phyloP scores from a whole-genome alignment of 2,888 invertebrate genomes.

The Lysandra bellargus region DNA sequence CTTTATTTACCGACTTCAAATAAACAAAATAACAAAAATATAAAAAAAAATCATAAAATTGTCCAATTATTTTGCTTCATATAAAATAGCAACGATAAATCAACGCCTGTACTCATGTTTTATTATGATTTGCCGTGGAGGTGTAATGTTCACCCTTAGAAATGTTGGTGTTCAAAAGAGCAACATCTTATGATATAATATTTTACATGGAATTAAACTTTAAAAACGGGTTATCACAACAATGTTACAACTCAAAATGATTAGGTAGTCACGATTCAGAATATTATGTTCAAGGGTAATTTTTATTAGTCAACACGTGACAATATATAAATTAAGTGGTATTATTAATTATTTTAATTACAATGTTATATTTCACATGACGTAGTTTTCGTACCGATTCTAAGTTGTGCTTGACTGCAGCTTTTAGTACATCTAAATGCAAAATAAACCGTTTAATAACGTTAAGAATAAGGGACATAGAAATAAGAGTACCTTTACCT shows the following conservation, averaged over 20 bases:
- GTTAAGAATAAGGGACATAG: too few species aligned
- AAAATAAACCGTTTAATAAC: neutral
- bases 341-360: neutral
- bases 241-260: neutral
- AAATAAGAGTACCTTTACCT: too few species aligned
- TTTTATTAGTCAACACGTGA: neutral
- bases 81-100: neutral
- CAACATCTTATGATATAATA: neutral
- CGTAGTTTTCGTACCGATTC: neutral
- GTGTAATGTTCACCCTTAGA: neutral
- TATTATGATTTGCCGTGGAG: slow-evolving; percentile 3
- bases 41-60: neutral
- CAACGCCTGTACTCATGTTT: neutral
- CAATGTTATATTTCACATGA: neutral
- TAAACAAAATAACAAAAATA: too few species aligned
- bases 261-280: neutral
- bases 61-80: neutral
- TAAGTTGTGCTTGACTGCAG: neutral
- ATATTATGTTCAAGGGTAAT: neutral
- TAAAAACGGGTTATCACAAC: neutral
- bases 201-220: neutral
- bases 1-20: too few species aligned
- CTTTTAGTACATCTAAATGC: slow-evolving; percentile 4
- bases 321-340: neutral
- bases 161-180: neutral